Percentiles rank a stretch among this genome's conserved stretches.
Evolutionary conservation across 2,113 vertebrate genomes (phyloP).

Genomic region (Protomyctophum bolini): DNA sequence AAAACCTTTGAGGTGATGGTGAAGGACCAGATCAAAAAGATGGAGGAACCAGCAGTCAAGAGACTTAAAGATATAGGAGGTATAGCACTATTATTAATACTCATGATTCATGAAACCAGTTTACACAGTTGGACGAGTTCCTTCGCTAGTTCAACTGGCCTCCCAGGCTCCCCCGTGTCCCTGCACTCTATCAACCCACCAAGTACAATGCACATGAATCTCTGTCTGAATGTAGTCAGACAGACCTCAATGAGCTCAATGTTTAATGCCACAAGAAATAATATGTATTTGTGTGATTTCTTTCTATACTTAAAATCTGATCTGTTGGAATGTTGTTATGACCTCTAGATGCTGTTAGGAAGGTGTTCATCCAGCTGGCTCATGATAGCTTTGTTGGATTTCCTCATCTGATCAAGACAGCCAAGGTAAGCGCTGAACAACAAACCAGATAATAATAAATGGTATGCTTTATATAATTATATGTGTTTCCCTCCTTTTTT

Average conservation of each 20-base stretch:
- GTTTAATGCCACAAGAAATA: neutral
- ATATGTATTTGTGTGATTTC: neutral
- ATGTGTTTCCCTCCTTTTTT: neutral
- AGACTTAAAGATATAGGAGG: slow-evolving; percentile 69
- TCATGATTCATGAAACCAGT: too few species aligned
- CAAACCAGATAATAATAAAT: neutral
- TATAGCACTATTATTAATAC: slow-evolving; percentile 9
- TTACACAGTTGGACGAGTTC: too few species aligned
- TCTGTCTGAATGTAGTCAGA: too few species aligned
- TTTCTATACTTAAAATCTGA: neutral
- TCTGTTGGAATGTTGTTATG: slow-evolving; percentile 22
- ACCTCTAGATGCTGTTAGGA: slow-evolving; percentile 66
- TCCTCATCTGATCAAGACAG: slow-evolving; percentile 73
- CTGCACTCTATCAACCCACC: too few species aligned
- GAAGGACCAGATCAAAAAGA: slow-evolving; percentile 74
- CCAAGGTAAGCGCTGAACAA: slow-evolving; percentile 60
- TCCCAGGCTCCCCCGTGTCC: too few species aligned
- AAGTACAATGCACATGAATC: too few species aligned
- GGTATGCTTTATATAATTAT: neutral
- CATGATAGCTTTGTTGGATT: slow-evolving; percentile 66
- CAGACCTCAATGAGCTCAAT: too few species aligned
- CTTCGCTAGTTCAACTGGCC: too few species aligned
- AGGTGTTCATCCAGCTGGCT: slow-evolving; percentile 69
- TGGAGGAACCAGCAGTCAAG: slow-evolving; percentile 83
- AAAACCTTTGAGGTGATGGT: slow-evolving; percentile 85